A percentile compares a stretch with the other conserved stretches of the same genome.
Conservation (phyloP, 2,113 vertebrate species). For the Noturus placidus region DNA sequence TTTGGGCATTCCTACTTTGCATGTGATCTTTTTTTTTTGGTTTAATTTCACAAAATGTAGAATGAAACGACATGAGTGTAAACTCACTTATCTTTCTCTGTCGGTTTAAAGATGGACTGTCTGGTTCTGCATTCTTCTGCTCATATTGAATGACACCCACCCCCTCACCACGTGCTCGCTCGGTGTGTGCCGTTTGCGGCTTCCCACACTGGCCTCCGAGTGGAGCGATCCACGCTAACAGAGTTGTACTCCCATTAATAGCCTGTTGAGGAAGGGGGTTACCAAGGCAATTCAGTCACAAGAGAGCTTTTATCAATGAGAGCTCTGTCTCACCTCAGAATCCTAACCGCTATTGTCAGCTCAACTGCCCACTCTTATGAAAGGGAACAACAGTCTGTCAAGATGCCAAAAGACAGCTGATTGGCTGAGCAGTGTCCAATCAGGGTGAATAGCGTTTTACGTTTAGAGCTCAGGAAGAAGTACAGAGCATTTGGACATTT, state of each 20-base stretch:
- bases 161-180: slow-evolving; percentile 52
- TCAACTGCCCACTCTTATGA: slow-evolving; percentile 45
- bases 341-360: slow-evolving; percentile 53
- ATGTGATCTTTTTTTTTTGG: slow-evolving; percentile 5
- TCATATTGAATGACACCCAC: slow-evolving; percentile 53
- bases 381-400: slow-evolving; percentile 47
- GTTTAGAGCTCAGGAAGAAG: slow-evolving; percentile 12
- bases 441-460: neutral
- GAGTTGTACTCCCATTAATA: slow-evolving; percentile 52
- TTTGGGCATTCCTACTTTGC: neutral
- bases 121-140: slow-evolving; percentile 31
- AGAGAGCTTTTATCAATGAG: slow-evolving; percentile 60
- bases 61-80: slow-evolving; percentile 14
- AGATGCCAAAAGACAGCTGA: slow-evolving; percentile 39
- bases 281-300: slow-evolving; percentile 58
- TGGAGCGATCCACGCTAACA: slow-evolving; percentile 48
- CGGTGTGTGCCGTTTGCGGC: slow-evolving; percentile 55
- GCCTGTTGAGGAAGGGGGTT: slow-evolving; percentile 56
- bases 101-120: slow-evolving; percentile 52
- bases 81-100: slow-evolving; percentile 16
- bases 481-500: neutral
- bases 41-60: neutral
- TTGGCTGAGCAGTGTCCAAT: slow-evolving; percentile 46
- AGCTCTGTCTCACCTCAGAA: slow-evolving; percentile 57
- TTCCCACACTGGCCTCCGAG: slow-evolving; percentile 53